Base-by-base conservation (phyloP, 2,888 invertebrate species). In the Troides aeacus region DNA sequence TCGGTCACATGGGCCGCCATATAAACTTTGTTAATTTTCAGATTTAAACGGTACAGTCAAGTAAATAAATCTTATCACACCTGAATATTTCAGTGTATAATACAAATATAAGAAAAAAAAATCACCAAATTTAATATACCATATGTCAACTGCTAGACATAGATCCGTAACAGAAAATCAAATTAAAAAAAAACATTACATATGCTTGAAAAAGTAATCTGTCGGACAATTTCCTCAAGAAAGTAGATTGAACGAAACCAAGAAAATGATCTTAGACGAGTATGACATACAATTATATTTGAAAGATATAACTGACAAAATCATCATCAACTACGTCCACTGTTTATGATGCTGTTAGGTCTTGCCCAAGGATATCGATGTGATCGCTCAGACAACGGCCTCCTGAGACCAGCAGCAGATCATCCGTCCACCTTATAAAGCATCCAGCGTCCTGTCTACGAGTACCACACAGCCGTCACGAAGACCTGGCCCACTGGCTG, bases 11-110 rank as follows among this genome's bases (percentile, higher is more conserved):
- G 2, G 69, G 64, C 71, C 62, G 74, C 72, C 74, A 74, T 77
- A 73, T 75, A 78, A 72, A 70, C 72, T 74, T 73, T 50, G 58
- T 74, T 76, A 74, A 79, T 75, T 78, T 74, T 76, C 71, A 74
- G 74, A 74, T 74, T 73, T 72, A 75, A 80, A 80, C 78, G 78
- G 81, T 79, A 80, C 76, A 76, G 70, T 72, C 76, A 70, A 62
- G 71, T 69, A 67, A 71, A 71, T 42, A 60, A 67, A 66, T 58
- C 23, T 10, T 23, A 23, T 23, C 23, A 58, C 15, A 58, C 53
- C 36, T 57, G 42, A 62, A 23, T 18, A 21, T n/a, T 53, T 53
- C 6, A 53, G n/a, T 53, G n/a, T 53, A 7, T n/a, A 12, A 18
- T 21, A 56, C 0, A 56, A 21, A 10, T 56, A 21, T 56, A 46